Evolutionary conservation across 92 coral and sea anemone genomes (phyloP), one percentile per base, ranked within the genome.

Genomic region (Porites evermanni): DNA sequence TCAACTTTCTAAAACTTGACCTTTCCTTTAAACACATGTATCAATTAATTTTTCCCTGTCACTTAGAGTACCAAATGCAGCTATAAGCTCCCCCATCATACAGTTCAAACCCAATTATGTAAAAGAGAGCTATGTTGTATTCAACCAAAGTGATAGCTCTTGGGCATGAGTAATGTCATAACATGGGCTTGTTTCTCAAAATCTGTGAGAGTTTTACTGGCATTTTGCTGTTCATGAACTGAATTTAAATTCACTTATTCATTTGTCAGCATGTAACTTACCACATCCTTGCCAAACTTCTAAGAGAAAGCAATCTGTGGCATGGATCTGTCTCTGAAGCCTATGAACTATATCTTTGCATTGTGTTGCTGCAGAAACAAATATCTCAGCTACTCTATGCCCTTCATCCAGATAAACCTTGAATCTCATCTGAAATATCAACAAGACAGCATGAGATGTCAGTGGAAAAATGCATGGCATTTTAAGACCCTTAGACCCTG

Each of bases 251-350:
- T 56, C 52, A 54, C 20, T 54, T 14, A 18, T 70, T 16, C 9
- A 69, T 77, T 61, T 44, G 50, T 56, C n/a, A 79, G 50, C 65
- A 53, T 21, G 50, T 11, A 53, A 52, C 98, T 65, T 94, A 97
- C 99, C 99, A 93, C 99, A 97, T 79, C 99, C 99, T 72, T 97
- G 96, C 99, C 99, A 97, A 10, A 97, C 87, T 93, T 97, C 99
- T 2, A 95, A 92, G 23, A 97, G 94, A 85, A 83, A 97, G 75
- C 98, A 97, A 64, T 86, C 80, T 13, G 82, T 75, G 69, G 91
- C 94, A 70, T 94, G 92, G 19, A 90, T 81, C 74, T 94, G 93
- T 26, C 98, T 81, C 79, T 91, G 96, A n/a, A 94, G 87, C 80
- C 98, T 88, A 38, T 74, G 92, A 18, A 94, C 96, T 65, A 94